Percentiles rank a stretch among this genome's conserved stretches.
Evolutionary conservation across 2,888 invertebrate species (phyloP).

Genomic region (Nasonia oneida): DNA sequence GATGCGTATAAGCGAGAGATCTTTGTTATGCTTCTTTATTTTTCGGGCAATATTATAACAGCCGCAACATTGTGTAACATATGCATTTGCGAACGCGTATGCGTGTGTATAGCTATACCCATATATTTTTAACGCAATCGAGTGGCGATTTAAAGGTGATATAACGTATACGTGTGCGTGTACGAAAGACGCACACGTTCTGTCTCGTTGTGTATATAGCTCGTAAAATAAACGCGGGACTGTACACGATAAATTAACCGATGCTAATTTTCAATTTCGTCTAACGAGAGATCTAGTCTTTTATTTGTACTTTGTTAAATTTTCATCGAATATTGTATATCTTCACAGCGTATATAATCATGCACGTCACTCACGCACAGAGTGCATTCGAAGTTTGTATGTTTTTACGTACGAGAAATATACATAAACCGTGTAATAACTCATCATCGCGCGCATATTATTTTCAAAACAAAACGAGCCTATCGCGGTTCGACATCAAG

Average conservation of each 20-base stretch:
- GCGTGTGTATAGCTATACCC: too few relatives aligned
- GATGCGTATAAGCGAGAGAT: not conserved
- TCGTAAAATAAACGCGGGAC: not conserved
- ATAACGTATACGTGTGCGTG: not conserved
- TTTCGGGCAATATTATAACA: not conserved
- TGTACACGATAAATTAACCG: not conserved
- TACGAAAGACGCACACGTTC: not conserved
- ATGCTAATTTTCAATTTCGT: conserved; percentile 9
- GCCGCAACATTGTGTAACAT: not conserved
- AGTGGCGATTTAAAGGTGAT: conserved; percentile 12
- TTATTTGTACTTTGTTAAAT: conserved; percentile 58
- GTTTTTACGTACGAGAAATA: conserved; percentile 21
- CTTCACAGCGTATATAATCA: not conserved
- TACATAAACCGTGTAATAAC: not conserved
- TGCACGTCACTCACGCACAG: not conserved
- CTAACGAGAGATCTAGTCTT: conserved; percentile 70
- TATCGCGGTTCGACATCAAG: not conserved
- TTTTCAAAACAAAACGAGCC: conserved; percentile 32
- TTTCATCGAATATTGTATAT: conserved; percentile 3
- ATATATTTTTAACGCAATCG: not conserved
- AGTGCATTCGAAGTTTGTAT: conserved; percentile 21
- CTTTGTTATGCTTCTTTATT: conserved; percentile 6
- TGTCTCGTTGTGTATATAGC: not conserved
- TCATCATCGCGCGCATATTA: not conserved
- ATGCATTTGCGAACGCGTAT: not conserved